A percentile compares a stretch with the other conserved stretches of the same genome.
Conservation (phyloP, 2,888 invertebrate genomes). For the Habroteleia sp. region DNA sequence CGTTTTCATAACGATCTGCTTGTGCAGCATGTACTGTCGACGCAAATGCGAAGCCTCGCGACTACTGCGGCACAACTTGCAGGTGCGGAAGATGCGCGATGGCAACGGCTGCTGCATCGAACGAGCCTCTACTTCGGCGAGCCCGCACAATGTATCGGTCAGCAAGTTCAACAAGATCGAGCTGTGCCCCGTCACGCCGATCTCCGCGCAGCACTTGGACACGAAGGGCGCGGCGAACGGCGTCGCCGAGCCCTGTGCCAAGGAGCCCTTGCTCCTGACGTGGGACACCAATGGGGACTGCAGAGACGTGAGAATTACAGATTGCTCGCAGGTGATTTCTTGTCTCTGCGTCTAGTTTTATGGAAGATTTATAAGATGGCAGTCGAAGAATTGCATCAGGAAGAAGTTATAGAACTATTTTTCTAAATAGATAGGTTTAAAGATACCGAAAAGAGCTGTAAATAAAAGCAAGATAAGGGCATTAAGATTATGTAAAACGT, state of each 20-base stretch:
- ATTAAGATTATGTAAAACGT: too few species aligned
- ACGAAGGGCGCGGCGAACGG: slow-evolving; percentile 83
- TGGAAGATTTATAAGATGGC: too few species aligned
- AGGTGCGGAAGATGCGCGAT: slow-evolving; percentile 74
- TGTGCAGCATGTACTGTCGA: slow-evolving; percentile 78
- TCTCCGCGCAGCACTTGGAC: slow-evolving; percentile 82
- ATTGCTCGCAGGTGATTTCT: slow-evolving; percentile 88
- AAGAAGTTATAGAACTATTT: too few species aligned
- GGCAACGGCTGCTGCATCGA: slow-evolving; percentile 77
- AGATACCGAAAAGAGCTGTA: too few species aligned
- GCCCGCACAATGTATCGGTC: slow-evolving; percentile 70
- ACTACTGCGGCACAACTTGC: slow-evolving; percentile 72
- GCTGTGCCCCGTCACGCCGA: slow-evolving; percentile 78
- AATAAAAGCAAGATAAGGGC: too few species aligned
- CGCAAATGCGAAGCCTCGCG: slow-evolving; percentile 75
- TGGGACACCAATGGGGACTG: slow-evolving; percentile 79
- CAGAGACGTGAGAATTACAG: slow-evolving; percentile 84
- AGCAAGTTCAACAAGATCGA: slow-evolving; percentile 76
- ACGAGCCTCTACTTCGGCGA: slow-evolving; percentile 72
- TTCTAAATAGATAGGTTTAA: too few species aligned
- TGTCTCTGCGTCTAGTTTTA: too few species aligned
- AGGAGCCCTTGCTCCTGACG: slow-evolving; percentile 79
- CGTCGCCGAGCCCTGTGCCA: slow-evolving; percentile 81
- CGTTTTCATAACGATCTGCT: slow-evolving; percentile 78
- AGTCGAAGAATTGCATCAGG: too few species aligned